Percentiles rank a stretch among this genome's conserved stretches.
These are phyloP conservation scores for Dryococelus australis DNA, from an alignment of 2,888 invertebrate genomes.

Conservation along the genomic window DNA sequence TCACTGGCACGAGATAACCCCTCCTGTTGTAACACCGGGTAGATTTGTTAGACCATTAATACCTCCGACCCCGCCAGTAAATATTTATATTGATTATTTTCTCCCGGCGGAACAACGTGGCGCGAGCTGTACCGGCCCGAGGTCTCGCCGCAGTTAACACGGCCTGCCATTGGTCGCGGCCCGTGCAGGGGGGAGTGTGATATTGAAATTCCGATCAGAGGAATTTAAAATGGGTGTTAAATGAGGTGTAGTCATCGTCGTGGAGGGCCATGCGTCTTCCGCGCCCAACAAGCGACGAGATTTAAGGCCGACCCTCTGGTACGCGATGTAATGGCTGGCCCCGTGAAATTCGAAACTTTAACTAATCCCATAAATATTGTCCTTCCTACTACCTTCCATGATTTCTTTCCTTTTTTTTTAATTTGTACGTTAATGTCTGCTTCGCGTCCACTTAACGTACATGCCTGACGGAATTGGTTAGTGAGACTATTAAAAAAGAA, in stretches of 20 bases:
- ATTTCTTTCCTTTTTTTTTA: background rate
- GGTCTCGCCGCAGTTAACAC: background rate
- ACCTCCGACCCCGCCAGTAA: background rate
- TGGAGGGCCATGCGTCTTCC: background rate
- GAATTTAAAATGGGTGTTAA: background rate
- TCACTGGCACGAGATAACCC: background rate
- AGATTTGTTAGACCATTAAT: background rate
- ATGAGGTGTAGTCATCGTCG: background rate
- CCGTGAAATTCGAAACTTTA: conserved; percentile 4
- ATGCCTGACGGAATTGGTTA: conserved; percentile 16
- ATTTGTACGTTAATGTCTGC: background rate
- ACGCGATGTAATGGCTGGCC: background rate
- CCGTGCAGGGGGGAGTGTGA: background rate
- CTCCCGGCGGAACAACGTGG: background rate
- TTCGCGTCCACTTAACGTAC: conserved; percentile 4
- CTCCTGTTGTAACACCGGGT: background rate
- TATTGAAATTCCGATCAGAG: background rate
- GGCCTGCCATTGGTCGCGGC: background rate
- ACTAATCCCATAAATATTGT: background rate
- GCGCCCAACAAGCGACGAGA: background rate
- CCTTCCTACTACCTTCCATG: background rate
- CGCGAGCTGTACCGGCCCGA: too few relatives aligned
- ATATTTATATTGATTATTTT: conserved; percentile 3
- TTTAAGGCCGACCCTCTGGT: background rate
- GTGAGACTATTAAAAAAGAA: background rate